Evolutionary conservation across 2,113 vertebrate genomes (phyloP).

Genomic region (Melozone crissalis): DNA sequence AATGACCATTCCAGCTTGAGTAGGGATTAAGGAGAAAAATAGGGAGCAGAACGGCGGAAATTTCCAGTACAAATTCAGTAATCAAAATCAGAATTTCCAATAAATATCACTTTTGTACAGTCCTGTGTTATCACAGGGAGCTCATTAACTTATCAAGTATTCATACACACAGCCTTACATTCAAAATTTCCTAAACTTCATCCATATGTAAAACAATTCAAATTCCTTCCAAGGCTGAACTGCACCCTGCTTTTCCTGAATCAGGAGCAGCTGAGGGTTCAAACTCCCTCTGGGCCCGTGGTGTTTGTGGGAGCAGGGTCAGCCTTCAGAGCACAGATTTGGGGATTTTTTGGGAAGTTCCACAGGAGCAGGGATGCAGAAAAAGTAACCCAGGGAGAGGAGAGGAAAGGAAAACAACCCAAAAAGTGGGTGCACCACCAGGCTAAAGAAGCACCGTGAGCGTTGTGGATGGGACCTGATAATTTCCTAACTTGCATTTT

Average conservation of each 20-base stretch:
- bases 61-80: not conserved
- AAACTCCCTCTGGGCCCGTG: not conserved
- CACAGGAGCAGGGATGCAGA: not conserved
- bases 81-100: not conserved
- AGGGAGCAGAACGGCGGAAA: rapidly evolving
- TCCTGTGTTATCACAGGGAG: not conserved
- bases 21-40: not conserved
- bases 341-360: not conserved
- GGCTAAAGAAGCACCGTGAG: not conserved
- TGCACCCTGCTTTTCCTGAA: not conserved
- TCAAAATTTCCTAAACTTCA: not conserved
- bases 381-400: not conserved
- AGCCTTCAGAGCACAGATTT: not conserved
- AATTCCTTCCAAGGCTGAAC: not conserved
- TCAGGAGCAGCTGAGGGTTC: not conserved
- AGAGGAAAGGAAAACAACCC: not conserved
- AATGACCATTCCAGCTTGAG: not conserved
- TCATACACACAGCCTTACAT: not conserved
- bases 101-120: not conserved
- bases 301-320: not conserved
- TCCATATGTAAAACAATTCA: not conserved
- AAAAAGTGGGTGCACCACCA: not conserved
- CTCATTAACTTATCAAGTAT: not conserved
- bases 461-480: rapidly evolving
- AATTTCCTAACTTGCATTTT: not conserved